Conservation (phyloP, 2,797 vertebrate species). For the Rhynchonycteris naso region DNA sequence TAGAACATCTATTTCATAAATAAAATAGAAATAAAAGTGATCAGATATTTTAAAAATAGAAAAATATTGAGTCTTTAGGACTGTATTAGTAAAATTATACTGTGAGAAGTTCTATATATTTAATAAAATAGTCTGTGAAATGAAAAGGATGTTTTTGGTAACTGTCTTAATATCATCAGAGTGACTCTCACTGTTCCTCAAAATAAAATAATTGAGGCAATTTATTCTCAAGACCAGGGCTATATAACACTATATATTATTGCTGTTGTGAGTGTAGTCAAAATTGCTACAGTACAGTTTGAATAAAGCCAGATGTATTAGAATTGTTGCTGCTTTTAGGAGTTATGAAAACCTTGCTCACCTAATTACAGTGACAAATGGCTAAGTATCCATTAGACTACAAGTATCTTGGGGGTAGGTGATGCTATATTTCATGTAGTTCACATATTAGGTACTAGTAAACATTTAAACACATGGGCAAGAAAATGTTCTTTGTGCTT, state of each 20-base stretch:
- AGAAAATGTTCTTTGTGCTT: not conserved
- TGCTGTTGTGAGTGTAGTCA: conserved; percentile 63
- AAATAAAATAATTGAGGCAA: conserved; percentile 82
- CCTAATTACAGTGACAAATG: not conserved
- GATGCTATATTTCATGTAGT: not conserved
- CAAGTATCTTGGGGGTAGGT: not conserved
- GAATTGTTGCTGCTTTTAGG: not conserved
- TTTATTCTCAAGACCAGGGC: conserved; percentile 76
- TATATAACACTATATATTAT: conserved; percentile 75
- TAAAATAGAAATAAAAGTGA: not conserved
- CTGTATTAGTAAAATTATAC: not conserved
- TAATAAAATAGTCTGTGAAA: conserved; percentile 55
- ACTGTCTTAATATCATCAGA: conserved; percentile 59
- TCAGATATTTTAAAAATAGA: not conserved
- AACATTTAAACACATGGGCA: not conserved
- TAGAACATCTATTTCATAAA: not conserved
- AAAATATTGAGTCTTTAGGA: not conserved
- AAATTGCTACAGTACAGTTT: conserved; percentile 59
- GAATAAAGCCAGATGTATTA: conserved; percentile 35
- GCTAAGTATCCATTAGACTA: not conserved
- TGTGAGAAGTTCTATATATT: conserved; percentile 40
- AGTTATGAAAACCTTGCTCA: not conserved
- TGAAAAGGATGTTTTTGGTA: conserved; percentile 70
- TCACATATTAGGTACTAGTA: not conserved
- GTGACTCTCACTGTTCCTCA: conserved; percentile 68